Evolutionary conservation across 2,797 vertebrate species (phyloP).

Genomic region (Poecilia velifera): DNA sequence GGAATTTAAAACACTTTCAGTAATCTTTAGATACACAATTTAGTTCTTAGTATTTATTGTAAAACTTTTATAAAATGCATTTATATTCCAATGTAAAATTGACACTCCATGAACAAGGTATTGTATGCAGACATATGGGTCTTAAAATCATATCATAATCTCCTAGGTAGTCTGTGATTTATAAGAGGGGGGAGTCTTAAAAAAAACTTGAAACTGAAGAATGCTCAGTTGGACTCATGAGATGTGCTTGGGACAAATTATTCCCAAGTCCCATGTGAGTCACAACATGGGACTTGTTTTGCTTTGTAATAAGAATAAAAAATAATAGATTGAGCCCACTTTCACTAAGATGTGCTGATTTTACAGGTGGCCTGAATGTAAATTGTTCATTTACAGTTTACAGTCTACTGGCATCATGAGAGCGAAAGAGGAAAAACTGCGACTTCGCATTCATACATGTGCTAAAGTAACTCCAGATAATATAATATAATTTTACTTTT

Average conservation of each 20-base stretch:
- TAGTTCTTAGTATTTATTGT: neutral
- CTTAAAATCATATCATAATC: neutral
- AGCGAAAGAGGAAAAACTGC: slow-evolving; percentile 24
- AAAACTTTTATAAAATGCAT: neutral
- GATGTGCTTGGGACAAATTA: no score
- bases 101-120: neutral
- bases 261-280: no score
- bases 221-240: neutral
- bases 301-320: neutral
- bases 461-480: slow-evolving; percentile 43
- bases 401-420: slow-evolving; percentile 20
- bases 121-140: neutral
- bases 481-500: slow-evolving; percentile 62
- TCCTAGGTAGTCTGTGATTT: neutral
- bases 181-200: neutral
- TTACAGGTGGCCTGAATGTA: neutral
- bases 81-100: neutral
- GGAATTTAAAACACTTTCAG: neutral
- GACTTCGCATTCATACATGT: slow-evolving; percentile 15
- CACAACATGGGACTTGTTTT: neutral
- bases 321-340: neutral
- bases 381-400: slow-evolving; percentile 11
- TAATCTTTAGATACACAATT: neutral
- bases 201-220: neutral
- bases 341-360: slow-evolving; percentile 11